These are phyloP conservation scores for Artemia franciscana DNA, from an alignment of 1,140 invertebrate species.

Conservation along the genomic window DNA sequence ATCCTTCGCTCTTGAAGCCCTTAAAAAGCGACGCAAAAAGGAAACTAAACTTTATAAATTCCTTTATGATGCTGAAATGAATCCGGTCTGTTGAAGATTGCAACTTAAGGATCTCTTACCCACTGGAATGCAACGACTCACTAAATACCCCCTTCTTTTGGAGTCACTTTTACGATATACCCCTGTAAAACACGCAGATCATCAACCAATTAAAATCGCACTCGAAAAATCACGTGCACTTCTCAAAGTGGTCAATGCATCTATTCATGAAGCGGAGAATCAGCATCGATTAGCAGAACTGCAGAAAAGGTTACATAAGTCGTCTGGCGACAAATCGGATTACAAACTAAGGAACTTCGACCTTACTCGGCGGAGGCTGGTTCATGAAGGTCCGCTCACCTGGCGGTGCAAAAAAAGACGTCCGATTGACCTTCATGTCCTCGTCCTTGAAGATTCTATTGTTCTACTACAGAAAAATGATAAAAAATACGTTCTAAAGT, in stretches of 20 bases:
- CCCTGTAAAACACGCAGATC: conserved; percentile 23
- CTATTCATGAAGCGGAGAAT: conserved; percentile 78
- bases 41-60: conserved; percentile 68
- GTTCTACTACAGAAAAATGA: conserved; percentile 67
- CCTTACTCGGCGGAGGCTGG: conserved; percentile 50
- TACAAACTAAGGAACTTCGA: conserved; percentile 51
- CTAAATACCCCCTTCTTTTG: conserved; percentile 84
- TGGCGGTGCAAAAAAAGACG: conserved; percentile 44
- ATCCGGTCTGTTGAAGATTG: conserved; percentile 66
- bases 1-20: conserved; percentile 61
- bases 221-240: conserved; percentile 63
- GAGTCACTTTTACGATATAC: conserved; percentile 63
- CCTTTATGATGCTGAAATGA: conserved; percentile 58
- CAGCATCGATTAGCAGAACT: conserved; percentile 59
- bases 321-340: conserved; percentile 37
- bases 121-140: conserved; percentile 68
- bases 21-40: conserved; percentile 58
- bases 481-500: conserved; percentile 60
- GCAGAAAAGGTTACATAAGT: conserved; percentile 57
- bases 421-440: conserved; percentile 56
- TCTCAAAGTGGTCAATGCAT: conserved; percentile 69
- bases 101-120: conserved; percentile 72
- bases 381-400: conserved; percentile 57
- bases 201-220: conserved; percentile 35
- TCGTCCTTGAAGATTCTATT: conserved; percentile 65